Evolutionary conservation across 2,113 vertebrate genomes (phyloP), one percentile per base, ranked within the genome.

Genomic region (Dasyprocta punctata): DNA sequence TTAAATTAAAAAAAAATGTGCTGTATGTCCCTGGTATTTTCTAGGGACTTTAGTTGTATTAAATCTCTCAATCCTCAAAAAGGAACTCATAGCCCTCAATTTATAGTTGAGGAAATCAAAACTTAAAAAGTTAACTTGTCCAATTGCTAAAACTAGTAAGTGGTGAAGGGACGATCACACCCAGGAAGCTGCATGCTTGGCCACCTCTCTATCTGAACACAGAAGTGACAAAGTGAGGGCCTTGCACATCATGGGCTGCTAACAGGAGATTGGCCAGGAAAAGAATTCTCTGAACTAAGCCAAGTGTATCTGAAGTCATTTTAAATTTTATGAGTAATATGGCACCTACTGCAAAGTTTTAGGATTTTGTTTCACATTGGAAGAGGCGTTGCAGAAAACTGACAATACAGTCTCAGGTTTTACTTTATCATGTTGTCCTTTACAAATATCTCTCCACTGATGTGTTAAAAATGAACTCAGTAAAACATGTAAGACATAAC

Each of bases 31-130:
- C 71, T 85, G 30, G 3, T 58, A 61, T 41, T 86, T 82, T 92
- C n/a, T 78, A 60, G 14, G 38, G 17, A 80, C 36, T 84, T 92
- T 44, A 41, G 20, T 71, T 86, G 13, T 69, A 41, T 56, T 58
- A 87, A 94, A 84, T 87, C 41, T 84, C 33, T 41, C 22, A 78
- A 5, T 78, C 38, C 2, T 94, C 54, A 88, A 91, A 96, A 96
- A 86, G 8, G 47, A 89, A 71, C 1, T 65, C n/a, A 41, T 49
- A 16, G 16, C 16, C 2, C 7, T 52, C 78, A 63, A 8, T 60
- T 96, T 95, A 49, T 13, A 67, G 28, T n/a, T 94, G 75, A 96
- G 61, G 17, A 94, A 83, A 85, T 24, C 77, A 44, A 82, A 60
- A 17, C 54, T n/a, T 52, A 89, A 78, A 33, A 87, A 81, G 44